These are phyloP conservation scores for Syrrhaptes paradoxus DNA, from an alignment of 2,113 vertebrate genomes.

Conservation along the genomic window DNA sequence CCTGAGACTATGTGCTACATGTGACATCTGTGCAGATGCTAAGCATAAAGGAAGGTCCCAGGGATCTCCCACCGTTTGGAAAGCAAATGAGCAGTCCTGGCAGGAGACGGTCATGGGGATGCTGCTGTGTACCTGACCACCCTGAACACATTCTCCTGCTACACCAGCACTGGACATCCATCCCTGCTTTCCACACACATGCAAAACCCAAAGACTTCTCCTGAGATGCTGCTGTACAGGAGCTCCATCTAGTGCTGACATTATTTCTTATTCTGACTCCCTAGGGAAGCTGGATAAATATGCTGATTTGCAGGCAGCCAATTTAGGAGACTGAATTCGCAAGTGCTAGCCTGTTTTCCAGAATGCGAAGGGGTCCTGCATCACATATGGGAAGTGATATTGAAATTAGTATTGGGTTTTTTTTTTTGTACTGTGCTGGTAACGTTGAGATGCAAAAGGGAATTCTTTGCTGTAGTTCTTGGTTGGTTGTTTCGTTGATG, in stretches of 20 bases:
- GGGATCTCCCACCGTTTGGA: accelerated
- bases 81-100: background rate
- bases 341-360: background rate
- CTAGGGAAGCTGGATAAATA: background rate
- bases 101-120: background rate
- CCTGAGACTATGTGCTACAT: accelerated
- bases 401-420: background rate
- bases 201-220: background rate
- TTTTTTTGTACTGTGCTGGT: background rate
- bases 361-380: background rate
- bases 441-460: background rate
- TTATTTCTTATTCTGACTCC: background rate
- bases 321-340: background rate
- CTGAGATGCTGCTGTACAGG: background rate
- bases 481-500: background rate
- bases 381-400: background rate
- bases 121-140: background rate
- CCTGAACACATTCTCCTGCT: background rate
- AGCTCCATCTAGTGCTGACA: slow-evolving; percentile 52
- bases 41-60: accelerated
- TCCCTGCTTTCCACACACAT: background rate
- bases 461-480: background rate
- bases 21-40: background rate
- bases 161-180: accelerated
- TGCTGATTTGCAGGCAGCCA: accelerated